Percentiles rank a stretch among this genome's conserved stretches.
These are phyloP conservation scores for Eulithis testata DNA, from an alignment of 2,888 invertebrate genomes.

Conservation along the genomic window DNA sequence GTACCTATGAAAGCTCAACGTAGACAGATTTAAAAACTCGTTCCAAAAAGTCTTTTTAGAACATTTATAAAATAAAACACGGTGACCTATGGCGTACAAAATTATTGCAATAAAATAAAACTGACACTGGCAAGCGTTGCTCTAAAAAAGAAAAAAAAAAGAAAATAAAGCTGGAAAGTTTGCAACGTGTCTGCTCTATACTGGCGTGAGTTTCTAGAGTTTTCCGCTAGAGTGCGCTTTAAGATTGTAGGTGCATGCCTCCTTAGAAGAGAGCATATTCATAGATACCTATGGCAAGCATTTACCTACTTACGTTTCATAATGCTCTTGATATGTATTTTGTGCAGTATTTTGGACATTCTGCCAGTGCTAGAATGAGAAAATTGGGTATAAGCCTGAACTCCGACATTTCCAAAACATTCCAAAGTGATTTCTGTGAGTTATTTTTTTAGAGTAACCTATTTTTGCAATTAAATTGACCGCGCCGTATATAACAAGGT, in stretches of 20 bases:
- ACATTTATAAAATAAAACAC: conserved; percentile 6
- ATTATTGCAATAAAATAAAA: conserved; percentile 24
- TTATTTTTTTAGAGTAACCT: too few relatives aligned
- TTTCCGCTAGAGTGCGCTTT: conserved; percentile 68
- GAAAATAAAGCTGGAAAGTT: conserved; percentile 56
- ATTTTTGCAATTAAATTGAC: too few relatives aligned
- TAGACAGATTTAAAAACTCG: not conserved
- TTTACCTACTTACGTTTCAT: not conserved
- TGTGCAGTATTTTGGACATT: not conserved
- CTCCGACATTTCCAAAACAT: too few relatives aligned
- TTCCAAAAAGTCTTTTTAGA: not conserved
- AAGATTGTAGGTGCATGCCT: conserved; percentile 53
- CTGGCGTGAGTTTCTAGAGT: conserved; percentile 67
- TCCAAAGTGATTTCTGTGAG: too few relatives aligned
- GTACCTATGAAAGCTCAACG: not conserved
- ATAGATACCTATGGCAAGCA: not conserved
- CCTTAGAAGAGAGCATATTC: conserved; percentile 22
- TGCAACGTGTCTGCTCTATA: conserved; percentile 55
- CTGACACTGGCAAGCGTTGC: conserved; percentile 26
- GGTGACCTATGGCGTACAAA: conserved; percentile 14
- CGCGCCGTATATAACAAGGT: too few relatives aligned
- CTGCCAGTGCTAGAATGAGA: too few relatives aligned
- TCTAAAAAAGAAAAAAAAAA: conserved; percentile 39
- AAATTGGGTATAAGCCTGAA: too few relatives aligned
- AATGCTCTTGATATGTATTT: not conserved